Conservation (phyloP, 2,797 vertebrate species). For the Falco berigora region DNA sequence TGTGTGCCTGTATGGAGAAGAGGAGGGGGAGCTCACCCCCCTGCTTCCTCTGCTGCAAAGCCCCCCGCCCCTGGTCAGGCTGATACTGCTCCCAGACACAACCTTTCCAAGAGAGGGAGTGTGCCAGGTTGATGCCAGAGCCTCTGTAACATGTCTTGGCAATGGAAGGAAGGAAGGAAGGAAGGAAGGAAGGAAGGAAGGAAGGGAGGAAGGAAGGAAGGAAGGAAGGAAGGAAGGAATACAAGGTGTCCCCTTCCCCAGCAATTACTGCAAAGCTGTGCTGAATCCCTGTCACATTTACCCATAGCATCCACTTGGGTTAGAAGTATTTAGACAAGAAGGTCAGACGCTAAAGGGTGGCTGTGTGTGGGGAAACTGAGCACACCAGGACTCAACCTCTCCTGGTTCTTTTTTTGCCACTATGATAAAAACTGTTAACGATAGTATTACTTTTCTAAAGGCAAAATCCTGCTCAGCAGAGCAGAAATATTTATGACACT, state of each 20-base stretch:
- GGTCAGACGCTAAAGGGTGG: background rate
- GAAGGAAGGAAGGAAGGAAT: background rate
- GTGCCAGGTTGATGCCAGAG: background rate
- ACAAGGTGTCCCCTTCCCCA: background rate
- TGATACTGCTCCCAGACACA: background rate
- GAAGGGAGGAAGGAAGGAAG: background rate
- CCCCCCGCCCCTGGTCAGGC: background rate
- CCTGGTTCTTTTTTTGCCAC: background rate
- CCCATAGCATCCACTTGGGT: background rate
- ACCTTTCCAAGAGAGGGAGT: background rate
- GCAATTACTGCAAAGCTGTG: background rate
- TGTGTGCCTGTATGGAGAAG: background rate
- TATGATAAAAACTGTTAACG: background rate
- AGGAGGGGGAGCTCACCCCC: background rate
- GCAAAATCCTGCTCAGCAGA: background rate
- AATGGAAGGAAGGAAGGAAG: background rate
- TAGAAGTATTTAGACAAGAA: background rate
- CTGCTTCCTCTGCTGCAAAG: background rate
- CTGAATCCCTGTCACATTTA: background rate
- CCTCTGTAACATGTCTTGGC: background rate
- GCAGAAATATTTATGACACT: background rate
- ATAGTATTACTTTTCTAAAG: background rate
- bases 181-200: background rate
- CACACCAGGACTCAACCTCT: background rate
- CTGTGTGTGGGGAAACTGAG: background rate